Evolutionary conservation across 2,888 invertebrate species (phyloP).

Genomic region (Caenorhabditis sp.): DNA sequence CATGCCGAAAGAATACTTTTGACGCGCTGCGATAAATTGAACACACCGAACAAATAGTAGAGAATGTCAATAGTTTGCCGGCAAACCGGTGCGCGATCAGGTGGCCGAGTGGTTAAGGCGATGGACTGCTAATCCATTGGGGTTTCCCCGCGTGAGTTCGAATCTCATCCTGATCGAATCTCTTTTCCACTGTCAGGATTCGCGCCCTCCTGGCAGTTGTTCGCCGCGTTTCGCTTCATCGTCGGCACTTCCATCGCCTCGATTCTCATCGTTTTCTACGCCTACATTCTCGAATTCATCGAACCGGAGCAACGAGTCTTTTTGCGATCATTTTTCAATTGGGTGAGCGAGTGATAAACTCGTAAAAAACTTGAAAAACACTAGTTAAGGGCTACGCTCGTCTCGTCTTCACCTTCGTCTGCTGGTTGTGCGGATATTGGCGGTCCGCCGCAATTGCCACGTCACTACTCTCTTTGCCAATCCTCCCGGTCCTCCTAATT

Average conservation of each 20-base stretch:
- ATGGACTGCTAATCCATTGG: slow-evolving; percentile 79
- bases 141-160: slow-evolving; percentile 78
- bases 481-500: slow-evolving; percentile 50
- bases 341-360: slow-evolving; percentile 42
- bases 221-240: slow-evolving; percentile 64
- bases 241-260: slow-evolving; percentile 61
- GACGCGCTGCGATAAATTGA: no score
- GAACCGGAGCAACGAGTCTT: slow-evolving; percentile 66
- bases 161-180: slow-evolving; percentile 72
- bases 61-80: neutral
- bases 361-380: neutral
- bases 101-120: slow-evolving; percentile 79
- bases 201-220: slow-evolving; percentile 61
- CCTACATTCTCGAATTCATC: slow-evolving; percentile 65
- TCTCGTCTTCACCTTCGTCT: slow-evolving; percentile 64
- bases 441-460: slow-evolving; percentile 60
- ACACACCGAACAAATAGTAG: neutral
- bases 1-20: no score
- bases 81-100: slow-evolving; percentile 56
- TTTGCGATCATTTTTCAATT: slow-evolving; percentile 65
- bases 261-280: slow-evolving; percentile 65
- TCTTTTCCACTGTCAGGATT: slow-evolving; percentile 53
- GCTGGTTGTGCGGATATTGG: slow-evolving; percentile 62
- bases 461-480: slow-evolving; percentile 51
- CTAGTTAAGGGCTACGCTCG: slow-evolving; percentile 65